phyloP scores from a whole-genome alignment of 1,140 invertebrate genomes.

The Cataglyphis hispanica region DNA sequence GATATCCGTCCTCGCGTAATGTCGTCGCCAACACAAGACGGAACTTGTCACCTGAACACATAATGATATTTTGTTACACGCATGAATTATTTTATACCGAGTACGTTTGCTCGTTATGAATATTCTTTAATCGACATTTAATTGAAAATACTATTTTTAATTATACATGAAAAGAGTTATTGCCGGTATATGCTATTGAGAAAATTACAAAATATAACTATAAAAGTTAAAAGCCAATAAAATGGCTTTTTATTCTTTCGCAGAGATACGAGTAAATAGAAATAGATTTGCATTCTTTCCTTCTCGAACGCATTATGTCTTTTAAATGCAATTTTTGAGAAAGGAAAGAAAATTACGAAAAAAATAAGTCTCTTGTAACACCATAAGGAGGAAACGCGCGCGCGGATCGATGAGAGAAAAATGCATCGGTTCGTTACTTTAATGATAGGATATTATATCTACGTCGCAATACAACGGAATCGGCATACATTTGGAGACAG shows the following conservation, averaged over 20 bases:
- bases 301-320: not conserved
- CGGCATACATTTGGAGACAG: not conserved
- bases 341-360: not conserved
- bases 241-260: not conserved
- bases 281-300: not conserved
- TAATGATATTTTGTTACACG: constrained; percentile 12
- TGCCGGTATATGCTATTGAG: not conserved
- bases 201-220: not conserved
- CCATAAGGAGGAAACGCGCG: not conserved
- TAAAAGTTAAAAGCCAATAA: not conserved
- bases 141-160: not conserved
- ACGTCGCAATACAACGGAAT: not conserved
- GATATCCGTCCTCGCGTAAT: constrained; percentile 97
- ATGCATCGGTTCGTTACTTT: not conserved
- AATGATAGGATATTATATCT: not conserved
- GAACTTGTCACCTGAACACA: constrained; percentile 93
- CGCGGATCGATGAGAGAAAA: not conserved
- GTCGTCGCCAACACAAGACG: constrained; percentile 98
- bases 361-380: not conserved
- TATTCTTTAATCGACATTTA: not conserved
- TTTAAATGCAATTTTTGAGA: not conserved
- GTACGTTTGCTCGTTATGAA: not conserved
- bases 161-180: not conserved
- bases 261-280: not conserved
- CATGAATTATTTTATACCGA: not conserved